A percentile compares a stretch with the other conserved stretches of the same genome.
Evolutionary conservation across 2,113 vertebrate species (phyloP).

Genomic region (Bothrops jararaca): DNA sequence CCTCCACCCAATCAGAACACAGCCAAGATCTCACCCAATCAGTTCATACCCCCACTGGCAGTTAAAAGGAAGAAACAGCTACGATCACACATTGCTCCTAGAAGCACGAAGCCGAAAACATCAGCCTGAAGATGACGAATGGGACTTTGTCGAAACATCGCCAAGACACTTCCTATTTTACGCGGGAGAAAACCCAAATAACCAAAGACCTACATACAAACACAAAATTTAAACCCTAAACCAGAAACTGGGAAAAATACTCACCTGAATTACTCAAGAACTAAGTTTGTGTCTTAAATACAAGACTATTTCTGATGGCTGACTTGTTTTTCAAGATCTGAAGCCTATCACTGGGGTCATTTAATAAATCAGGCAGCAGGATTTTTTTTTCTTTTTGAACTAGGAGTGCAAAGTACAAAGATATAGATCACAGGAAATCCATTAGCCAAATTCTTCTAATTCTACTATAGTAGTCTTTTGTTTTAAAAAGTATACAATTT

Average conservation of each 20-base stretch:
- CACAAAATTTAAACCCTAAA: neutral
- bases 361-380: slow-evolving; percentile 8
- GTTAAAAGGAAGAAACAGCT: no score
- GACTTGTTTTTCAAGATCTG: neutral
- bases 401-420: slow-evolving; percentile 28
- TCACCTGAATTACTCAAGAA: neutral
- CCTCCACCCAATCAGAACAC: no score
- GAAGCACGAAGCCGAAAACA: no score
- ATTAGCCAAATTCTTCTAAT: neutral
- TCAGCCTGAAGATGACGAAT: no score
- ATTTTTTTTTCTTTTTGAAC: slow-evolving; percentile 25
- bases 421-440: slow-evolving; percentile 30
- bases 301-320: neutral
- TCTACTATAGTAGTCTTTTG: slow-evolving; percentile 42
- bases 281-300: neutral
- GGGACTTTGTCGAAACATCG: no score
- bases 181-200: no score
- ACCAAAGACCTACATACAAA: no score
- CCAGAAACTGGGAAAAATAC: neutral
- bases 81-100: no score
- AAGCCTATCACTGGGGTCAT: no score
- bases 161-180: no score
- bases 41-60: no score
- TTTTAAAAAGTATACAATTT: slow-evolving; percentile 50
- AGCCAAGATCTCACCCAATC: no score